Conservation (phyloP, 2,113 vertebrate species). For the Clarias gariepinus region DNA sequence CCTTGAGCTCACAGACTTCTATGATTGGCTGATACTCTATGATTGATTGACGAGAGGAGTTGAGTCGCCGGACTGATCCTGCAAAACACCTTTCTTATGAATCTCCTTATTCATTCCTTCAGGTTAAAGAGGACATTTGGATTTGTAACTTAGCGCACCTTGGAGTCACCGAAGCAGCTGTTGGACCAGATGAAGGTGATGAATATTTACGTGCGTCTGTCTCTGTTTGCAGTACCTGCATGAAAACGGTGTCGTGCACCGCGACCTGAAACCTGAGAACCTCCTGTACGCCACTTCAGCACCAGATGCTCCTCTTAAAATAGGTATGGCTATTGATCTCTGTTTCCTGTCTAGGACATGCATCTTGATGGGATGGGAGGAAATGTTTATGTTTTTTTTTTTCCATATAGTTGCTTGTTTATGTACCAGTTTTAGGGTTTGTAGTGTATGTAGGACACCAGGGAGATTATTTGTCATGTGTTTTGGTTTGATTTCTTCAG, state of each 20-base stretch:
- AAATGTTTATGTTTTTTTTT: background rate
- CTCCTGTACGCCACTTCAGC: slow-evolving; percentile 85
- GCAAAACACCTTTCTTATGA: background rate
- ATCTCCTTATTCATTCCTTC: background rate
- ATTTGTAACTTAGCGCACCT: background rate
- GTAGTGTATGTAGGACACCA: background rate
- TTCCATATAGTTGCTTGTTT: background rate
- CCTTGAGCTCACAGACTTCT: background rate
- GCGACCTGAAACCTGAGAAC: slow-evolving; percentile 87
- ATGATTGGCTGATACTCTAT: background rate
- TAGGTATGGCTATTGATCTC: slow-evolving; percentile 72
- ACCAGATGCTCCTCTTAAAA: slow-evolving; percentile 85
- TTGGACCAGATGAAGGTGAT: background rate
- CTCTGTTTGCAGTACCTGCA: slow-evolving; percentile 79
- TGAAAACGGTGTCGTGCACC: slow-evolving; percentile 86
- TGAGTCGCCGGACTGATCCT: background rate
- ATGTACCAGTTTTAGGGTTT: background rate
- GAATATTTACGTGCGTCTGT: slow-evolving; percentile 29
- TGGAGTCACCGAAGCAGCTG: background rate
- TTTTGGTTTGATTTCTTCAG: slow-evolving; percentile 60
- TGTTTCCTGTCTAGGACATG: slow-evolving; percentile 63
- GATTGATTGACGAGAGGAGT: background rate
- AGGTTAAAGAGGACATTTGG: slow-evolving; percentile 9
- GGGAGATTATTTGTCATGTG: background rate
- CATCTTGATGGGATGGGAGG: background rate